Evolutionary conservation across 2,888 invertebrate species (phyloP), one percentile per base, ranked within the genome.

Genomic region (Adelphocoris suturalis): DNA sequence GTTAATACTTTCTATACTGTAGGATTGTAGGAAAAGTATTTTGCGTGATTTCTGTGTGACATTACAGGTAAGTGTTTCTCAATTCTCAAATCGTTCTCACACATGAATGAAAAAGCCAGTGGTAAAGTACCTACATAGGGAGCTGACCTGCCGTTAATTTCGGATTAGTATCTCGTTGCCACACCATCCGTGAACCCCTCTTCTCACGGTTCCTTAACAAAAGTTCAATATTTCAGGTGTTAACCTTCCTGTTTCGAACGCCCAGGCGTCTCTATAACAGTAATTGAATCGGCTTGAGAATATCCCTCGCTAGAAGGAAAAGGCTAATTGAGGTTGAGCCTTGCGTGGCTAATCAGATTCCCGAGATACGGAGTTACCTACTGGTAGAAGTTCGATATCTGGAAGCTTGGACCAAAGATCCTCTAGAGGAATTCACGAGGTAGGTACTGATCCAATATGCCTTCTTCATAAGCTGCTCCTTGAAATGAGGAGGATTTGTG

Each of bases 141-240:
- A 37, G 37, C 37, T 19, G 80, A 12, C 80, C 47, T 46, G 52
- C 82, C 52, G 52, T 82, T 52, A 82, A 82, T 82, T 82, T 82
- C 52, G 82, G 82, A 48, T 82, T 48, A 82, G 82, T 55, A 48
- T 55, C 82, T 82, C 27, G 68, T 82, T 82, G 82, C 52, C 52
- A 82, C 82, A 82, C 14, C 82, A 82, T 48, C 48, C 27, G 82
- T 48, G 82, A 82, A 82, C 82, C 48, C 27, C 46, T 80, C 48
- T 86, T 86, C 86, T 68, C 86, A 86, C 86, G 86, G 86, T 86
- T 75, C 75, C 75, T 52, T 75, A 75, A 75, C 75, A 61, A 86
- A 86, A 86, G 75, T 86, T 86, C 86, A 75, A 86, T 86, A 86
- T 68, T 86, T 86, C 86, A 75, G 86, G 82, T 52, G 85, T 85